Conservation (phyloP, 1,140 invertebrate genomes). For the Neodiprion lecontei region DNA sequence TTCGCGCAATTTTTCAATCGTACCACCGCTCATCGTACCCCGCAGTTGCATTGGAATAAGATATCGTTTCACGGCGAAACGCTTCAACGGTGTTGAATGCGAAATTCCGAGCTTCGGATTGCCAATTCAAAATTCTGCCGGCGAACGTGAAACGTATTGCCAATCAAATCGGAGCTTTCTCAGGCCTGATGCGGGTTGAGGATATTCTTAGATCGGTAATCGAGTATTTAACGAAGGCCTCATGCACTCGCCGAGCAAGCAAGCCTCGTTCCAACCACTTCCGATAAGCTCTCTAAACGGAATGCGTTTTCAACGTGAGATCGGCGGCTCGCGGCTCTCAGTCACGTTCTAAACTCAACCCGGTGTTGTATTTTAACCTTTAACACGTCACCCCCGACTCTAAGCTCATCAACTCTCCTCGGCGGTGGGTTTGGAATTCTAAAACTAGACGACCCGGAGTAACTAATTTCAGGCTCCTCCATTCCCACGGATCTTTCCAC, state of each 20-base stretch:
- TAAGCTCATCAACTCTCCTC: not conserved
- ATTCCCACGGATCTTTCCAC: no score
- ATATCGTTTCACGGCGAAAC: no score
- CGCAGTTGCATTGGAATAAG: no score
- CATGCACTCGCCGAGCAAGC: not conserved
- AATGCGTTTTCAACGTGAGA: not conserved
- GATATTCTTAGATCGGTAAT: conserved; percentile 15
- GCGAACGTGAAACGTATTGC: conserved; percentile 54
- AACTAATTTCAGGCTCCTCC: not conserved
- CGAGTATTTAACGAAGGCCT: conserved; percentile 22
- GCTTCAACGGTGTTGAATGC: no score
- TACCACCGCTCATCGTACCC: no score
- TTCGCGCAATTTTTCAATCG: conserved; percentile 15
- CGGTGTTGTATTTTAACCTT: not conserved
- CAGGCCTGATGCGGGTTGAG: conserved; percentile 25
- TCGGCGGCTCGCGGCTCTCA: not conserved
- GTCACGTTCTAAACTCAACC: not conserved
- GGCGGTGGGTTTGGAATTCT: not conserved
- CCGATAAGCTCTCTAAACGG: not conserved
- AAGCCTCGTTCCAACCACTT: not conserved
- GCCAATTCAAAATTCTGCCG: conserved; percentile 25
- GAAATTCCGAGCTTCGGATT: no score
- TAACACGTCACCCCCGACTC: not conserved
- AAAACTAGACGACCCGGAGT: not conserved
- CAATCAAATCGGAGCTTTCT: conserved; percentile 51